A percentile compares a stretch with the other conserved stretches of the same genome.
Evolutionary conservation across 2,888 invertebrate species (phyloP).

Genomic region (Sarcophaga variegata): DNA sequence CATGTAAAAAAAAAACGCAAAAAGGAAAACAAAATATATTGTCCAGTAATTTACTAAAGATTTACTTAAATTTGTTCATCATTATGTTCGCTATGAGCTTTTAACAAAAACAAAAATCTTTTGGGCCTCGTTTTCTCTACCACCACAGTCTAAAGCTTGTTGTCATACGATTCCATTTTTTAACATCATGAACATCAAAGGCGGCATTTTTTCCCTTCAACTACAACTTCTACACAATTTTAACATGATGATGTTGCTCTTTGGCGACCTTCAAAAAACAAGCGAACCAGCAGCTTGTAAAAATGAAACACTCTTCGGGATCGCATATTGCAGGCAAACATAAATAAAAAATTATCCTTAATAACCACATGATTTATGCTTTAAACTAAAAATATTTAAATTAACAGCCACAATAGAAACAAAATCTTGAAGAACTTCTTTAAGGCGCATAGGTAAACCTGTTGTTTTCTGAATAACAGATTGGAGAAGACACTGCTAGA

Average conservation of each 20-base stretch:
- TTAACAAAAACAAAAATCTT: constrained; percentile 35
- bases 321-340: neutral
- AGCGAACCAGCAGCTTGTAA: constrained; percentile 17
- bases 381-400: constrained; percentile 35
- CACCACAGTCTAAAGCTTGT: constrained; percentile 35
- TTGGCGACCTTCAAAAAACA: constrained; percentile 52
- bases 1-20: too few relatives aligned
- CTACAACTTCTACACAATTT: constrained; percentile 13
- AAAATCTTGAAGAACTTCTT: neutral
- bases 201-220: constrained; percentile 37
- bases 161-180: constrained; percentile 59
- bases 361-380: constrained; percentile 40
- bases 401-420: neutral
- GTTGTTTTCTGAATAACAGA: neutral
- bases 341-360: constrained; percentile 42
- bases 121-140: constrained; percentile 22
- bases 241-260: constrained; percentile 44
- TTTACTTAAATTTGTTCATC: constrained; percentile 44
- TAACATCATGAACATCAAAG: constrained; percentile 54
- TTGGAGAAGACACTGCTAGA: neutral
- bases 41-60: constrained; percentile 66
- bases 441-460: neutral
- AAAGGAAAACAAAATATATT: constrained; percentile 36
- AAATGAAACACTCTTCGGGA: neutral
- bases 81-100: constrained; percentile 37